Base-by-base conservation (phyloP, 2,113 vertebrate genomes). In the Charadrius vociferus region DNA sequence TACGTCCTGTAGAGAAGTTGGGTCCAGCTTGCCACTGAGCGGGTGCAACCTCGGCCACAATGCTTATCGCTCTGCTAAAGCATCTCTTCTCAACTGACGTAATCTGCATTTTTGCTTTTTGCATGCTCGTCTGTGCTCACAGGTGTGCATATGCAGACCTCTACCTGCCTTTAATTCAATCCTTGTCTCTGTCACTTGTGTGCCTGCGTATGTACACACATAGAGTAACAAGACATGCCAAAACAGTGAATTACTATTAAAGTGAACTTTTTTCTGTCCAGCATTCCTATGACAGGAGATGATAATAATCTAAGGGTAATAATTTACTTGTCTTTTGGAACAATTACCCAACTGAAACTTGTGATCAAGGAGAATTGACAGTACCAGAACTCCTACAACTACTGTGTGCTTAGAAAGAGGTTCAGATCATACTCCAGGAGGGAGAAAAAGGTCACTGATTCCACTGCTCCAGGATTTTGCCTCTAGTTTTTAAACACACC, bases 131-230 rank as follows among this genome's bases (percentile, higher is more conserved):
- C 27, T 74, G 37, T 11, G 43, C 45, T 45, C 30, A 7, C 50
- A n/a, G 14, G 3, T 47, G 34, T 67, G 23, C 12, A 29, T 8
- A 13, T 11, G 21, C 34, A 84, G 24, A 58, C 10, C 6, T 14
- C 2, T 20, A 23, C 39, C 52, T 72, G 27, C 21, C 36, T 19
- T 62, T 22, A 8, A 10, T 2, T 3, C 9, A 8, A 10, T 2
- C 3, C 9, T 39, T 16, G 9, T 10, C 39, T 49, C 47, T 37
- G 30, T 14, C 52, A 21, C 18, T 5, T 11, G 2, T n/a, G 41
- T 30, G 7, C 13, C 34, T 75, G 2, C 7, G 16, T 32, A 9
- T 2, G 8, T 1, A 14, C 8, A 59, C 14, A 24, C 2, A 12
- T 23, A 16, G 2, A 41, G 17, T 7, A 71, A 41, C 5, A 63